phyloP scores from a whole-genome alignment of 2,113 vertebrate species.

The Acrocephalus arundinaceus region DNA sequence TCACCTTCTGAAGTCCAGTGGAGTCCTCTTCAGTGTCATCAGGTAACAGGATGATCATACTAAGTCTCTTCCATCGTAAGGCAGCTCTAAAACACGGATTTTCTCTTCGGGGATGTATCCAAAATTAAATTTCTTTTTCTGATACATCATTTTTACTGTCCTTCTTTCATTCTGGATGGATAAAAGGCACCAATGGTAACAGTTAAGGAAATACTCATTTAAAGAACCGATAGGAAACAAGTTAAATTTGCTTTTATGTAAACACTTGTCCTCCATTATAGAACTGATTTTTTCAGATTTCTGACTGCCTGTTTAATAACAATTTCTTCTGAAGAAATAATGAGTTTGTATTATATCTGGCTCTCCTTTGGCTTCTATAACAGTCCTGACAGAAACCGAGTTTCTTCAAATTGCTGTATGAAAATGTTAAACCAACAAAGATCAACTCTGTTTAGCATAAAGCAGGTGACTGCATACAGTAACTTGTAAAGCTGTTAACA shows the following conservation, averaged over 20 bases:
- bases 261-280: not conserved
- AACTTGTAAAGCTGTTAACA: not conserved
- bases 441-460: not conserved
- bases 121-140: constrained; percentile 78
- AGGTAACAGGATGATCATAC: constrained; percentile 90
- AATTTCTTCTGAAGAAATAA: not conserved
- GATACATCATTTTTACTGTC: constrained; percentile 90
- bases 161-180: constrained; percentile 78
- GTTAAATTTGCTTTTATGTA: not conserved
- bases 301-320: not conserved
- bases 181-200: not conserved
- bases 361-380: not conserved
- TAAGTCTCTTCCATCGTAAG: constrained; percentile 79
- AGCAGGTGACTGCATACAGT: not conserved
- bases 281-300: not conserved
- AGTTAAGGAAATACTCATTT: not conserved
- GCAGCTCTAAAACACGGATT: constrained; percentile 84
- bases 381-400: not conserved
- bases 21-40: constrained; percentile 74
- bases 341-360: not conserved
- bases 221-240: not conserved
- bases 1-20: constrained; percentile 83
- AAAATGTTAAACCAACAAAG: not conserved
- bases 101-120: constrained; percentile 76
- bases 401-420: not conserved